Percentiles rank a stretch among this genome's conserved stretches.
These are phyloP conservation scores for Sturnira hondurensis DNA, from an alignment of 2,113 vertebrate species.

Conservation along the genomic window DNA sequence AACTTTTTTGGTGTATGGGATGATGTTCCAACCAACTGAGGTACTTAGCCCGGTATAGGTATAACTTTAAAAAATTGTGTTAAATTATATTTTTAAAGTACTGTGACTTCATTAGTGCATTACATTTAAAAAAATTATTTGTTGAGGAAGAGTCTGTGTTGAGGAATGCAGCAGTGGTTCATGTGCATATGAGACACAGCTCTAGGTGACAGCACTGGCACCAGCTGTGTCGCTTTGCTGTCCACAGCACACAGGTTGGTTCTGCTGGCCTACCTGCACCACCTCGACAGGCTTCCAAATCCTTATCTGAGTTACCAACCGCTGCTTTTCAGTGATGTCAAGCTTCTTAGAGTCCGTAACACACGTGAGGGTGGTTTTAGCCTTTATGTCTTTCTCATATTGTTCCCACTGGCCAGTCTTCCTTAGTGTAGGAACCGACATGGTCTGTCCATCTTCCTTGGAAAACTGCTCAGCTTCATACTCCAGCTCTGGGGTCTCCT, in stretches of 20 bases:
- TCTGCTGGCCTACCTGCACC: not conserved
- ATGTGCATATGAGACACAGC: not conserved
- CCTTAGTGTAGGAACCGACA: not conserved
- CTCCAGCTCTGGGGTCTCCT: no score
- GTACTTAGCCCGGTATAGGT: not conserved
- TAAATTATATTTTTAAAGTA: not conserved
- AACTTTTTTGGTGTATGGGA: no score
- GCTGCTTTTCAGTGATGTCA: not conserved
- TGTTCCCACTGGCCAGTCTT: not conserved
- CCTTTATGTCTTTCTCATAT: not conserved
- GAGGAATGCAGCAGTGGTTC: not conserved
- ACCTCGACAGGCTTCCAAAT: not conserved
- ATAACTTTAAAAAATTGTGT: not conserved
- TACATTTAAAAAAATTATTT: no score
- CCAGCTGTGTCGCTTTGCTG: not conserved
- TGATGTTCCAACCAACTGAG: no score
- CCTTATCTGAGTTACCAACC: not conserved
- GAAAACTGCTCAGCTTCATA: not conserved
- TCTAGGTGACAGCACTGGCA: not conserved
- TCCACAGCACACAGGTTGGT: not conserved
- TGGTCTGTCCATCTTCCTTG: not conserved
- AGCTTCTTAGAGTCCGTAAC: not conserved
- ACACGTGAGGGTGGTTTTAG: not conserved
- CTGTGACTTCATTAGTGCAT: not conserved
- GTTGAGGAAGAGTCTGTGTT: not conserved